phyloP scores from a whole-genome alignment of 2,888 invertebrate species.

The Epirrhoe alternata region DNA sequence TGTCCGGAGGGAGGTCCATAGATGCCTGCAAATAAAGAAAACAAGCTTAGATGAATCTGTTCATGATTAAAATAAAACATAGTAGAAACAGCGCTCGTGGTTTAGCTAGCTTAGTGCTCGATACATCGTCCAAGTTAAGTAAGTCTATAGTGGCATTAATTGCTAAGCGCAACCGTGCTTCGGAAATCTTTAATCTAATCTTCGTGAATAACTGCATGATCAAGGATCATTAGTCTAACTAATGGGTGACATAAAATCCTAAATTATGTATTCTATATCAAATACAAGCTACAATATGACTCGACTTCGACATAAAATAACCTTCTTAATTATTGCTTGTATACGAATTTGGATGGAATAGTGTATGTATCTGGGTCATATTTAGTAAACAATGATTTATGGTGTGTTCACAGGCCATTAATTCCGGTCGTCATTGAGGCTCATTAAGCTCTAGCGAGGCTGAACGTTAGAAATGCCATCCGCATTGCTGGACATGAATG shows the following conservation, averaged over 20 bases:
- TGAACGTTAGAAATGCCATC: conserved; percentile 33
- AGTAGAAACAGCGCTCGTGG: too few relatives aligned
- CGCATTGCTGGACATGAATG: conserved; percentile 29
- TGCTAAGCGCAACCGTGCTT: too few relatives aligned
- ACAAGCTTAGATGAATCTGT: neutral
- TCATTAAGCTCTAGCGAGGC: conserved; percentile 30
- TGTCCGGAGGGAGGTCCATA: conserved; percentile 99
- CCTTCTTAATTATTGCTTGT: conserved; percentile 1
- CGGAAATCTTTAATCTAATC: too few relatives aligned
- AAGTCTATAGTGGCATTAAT: too few relatives aligned
- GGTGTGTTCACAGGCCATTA: conserved; percentile 29
- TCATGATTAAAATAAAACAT: too few relatives aligned
- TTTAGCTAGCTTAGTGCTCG: too few relatives aligned
- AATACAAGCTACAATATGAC: neutral
- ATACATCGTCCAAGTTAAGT: too few relatives aligned
- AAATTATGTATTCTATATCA: conserved; percentile 13
- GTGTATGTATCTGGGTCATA: conserved; percentile 32
- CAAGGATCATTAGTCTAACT: too few relatives aligned
- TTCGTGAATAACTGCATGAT: too few relatives aligned
- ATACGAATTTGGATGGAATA: conserved; percentile 11
- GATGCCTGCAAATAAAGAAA: conserved; percentile 91
- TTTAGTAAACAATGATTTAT: conserved; percentile 35
- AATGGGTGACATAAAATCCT: too few relatives aligned
- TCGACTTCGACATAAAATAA: conserved; percentile 2
- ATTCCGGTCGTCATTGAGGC: conserved; percentile 30